Evolutionary conservation across 2,113 vertebrate genomes (phyloP).

Genomic region (Alethe castanea): DNA sequence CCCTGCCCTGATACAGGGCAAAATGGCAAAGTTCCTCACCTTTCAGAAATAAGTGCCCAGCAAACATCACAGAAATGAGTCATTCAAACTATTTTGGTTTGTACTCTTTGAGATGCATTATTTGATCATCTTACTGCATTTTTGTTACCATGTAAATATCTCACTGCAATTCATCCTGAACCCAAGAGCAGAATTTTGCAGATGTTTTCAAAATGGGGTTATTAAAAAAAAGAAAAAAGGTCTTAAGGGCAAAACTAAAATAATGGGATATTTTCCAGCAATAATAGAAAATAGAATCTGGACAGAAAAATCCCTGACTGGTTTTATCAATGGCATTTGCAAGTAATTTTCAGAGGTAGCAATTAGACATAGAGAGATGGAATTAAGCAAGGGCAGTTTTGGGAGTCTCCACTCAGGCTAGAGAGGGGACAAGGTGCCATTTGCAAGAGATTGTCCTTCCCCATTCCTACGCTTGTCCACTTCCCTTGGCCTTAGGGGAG

Average conservation of each 20-base stretch:
- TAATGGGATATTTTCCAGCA: background rate
- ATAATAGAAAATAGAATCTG: background rate
- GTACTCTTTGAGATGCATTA: background rate
- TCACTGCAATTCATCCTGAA: background rate
- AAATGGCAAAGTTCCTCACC: background rate
- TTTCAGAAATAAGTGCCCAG: background rate
- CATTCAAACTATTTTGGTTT: background rate
- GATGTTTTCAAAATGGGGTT: background rate
- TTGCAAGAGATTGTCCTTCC: background rate
- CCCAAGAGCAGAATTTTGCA: background rate
- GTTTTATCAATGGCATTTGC: background rate
- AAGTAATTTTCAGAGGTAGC: background rate
- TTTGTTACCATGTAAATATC: background rate
- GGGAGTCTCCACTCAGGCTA: background rate
- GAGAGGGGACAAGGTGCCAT: background rate
- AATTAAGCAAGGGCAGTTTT: background rate
- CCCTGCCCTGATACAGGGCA: background rate
- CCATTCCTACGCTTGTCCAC: background rate
- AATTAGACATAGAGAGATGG: background rate
- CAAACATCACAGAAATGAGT: background rate
- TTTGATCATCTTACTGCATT: background rate
- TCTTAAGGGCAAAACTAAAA: background rate
- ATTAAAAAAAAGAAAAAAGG: background rate
- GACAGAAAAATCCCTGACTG: background rate
- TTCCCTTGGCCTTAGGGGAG: background rate